phyloP scores from a whole-genome alignment of 2,888 invertebrate genomes.

The Endotricha flammealis region DNA sequence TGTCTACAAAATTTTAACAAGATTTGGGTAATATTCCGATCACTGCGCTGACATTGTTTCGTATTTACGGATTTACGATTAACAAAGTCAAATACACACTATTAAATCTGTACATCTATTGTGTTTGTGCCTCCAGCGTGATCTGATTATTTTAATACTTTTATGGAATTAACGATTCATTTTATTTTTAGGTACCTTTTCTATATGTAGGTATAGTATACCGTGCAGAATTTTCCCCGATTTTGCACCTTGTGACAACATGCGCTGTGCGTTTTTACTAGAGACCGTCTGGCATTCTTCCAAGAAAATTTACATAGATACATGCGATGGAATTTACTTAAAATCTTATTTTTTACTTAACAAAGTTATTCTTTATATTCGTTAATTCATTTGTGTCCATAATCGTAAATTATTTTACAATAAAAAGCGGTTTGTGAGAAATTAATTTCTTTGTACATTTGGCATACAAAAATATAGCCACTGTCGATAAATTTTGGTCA shows the following conservation, averaged over 20 bases:
- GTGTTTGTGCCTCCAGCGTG: too few species aligned
- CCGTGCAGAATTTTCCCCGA: slow-evolving; percentile 7
- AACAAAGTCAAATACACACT: background rate
- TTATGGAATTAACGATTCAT: too few species aligned
- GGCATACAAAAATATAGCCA: slow-evolving; percentile 1
- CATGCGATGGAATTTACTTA: slow-evolving; percentile 18
- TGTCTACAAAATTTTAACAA: slow-evolving; percentile 61
- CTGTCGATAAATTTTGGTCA: slow-evolving; percentile 27
- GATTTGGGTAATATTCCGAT: slow-evolving; percentile 55
- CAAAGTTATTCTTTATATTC: background rate
- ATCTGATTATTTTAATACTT: too few species aligned
- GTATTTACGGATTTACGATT: background rate
- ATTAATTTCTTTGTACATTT: slow-evolving; percentile 2
- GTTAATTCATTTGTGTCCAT: background rate
- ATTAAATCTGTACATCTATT: background rate
- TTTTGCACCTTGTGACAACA: slow-evolving; percentile 16
- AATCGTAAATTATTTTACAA: too few species aligned
- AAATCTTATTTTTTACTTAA: slow-evolving; percentile 4
- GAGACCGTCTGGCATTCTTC: slow-evolving; percentile 26
- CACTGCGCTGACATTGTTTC: slow-evolving; percentile 18
- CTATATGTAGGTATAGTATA: too few species aligned
- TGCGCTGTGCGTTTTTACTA: slow-evolving; percentile 28
- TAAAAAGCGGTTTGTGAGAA: background rate
- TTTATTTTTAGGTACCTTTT: too few species aligned
- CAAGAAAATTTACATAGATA: slow-evolving; percentile 28